Evolutionary conservation across 2,797 vertebrate species (phyloP), one percentile per base, ranked within the genome.

Genomic region (Thaleichthys pacificus): DNA sequence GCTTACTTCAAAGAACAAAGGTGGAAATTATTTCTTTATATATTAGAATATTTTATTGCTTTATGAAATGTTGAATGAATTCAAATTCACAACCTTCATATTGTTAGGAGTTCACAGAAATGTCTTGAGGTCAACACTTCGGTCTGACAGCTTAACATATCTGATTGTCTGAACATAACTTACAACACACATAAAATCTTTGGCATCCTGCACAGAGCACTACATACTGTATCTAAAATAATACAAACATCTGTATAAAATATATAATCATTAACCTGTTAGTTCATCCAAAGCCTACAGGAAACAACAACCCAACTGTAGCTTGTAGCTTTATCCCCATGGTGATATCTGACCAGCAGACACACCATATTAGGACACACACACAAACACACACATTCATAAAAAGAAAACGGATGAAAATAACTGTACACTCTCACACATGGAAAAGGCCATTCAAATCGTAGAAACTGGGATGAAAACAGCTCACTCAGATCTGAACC

Each of bases 211-310:
- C 88, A 89, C 85, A 90, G 88, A 87, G 90, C 84, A 80, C 88
- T 89, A 87, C 78, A 75, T 89, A 56, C 51, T 56, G 51, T 56
- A 88, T 83, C 84, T 89, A 88, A 89, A 89, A 92, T 81, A 95
- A 94, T 92, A 96, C 91, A 94, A 93, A 96, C 93, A 95, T 96
- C 87, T 95, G 95, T 94, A 95, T 89, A 95, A 96, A 96, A 97
- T 97, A 97, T 96, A 97, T 96, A 96, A 80, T 77, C 84, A 86
- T 88, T 82, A 90, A 88, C 83, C 77, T 84, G 85, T 86, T 86
- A 89, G 89, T 90, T 94, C 93, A 91, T 92, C 90, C 83, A 86
- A 91, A 92, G 92, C 90, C 89, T 91, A 95, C 93, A 96, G 95
- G 96, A 95, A 97, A 97, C 94, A 95, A 67, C 89, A 88, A 92